Evolutionary conservation across 2,888 invertebrate genomes (phyloP), one percentile per base, ranked within the genome.

Genomic region (Congeria kusceri): DNA sequence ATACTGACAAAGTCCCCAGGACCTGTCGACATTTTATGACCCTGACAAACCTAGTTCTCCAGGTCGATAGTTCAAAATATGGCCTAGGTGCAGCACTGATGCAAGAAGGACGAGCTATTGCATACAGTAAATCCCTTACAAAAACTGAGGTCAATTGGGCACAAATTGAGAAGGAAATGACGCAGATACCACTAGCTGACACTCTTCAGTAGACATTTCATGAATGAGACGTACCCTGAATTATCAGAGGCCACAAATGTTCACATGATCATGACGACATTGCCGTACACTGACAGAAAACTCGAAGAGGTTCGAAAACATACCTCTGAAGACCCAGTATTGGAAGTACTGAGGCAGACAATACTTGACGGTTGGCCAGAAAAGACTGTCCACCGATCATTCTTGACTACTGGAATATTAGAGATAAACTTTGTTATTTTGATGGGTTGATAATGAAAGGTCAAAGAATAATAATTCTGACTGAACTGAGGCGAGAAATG

Each of bases 101-200:
- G 27, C 87, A 85, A 49, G 80, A 80, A 18, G 77, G 77, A 25
- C 71, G 83, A 47, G 83, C 84, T n/a, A 61, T 86, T 25, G 74
- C 65, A 5, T 86, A 85, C 71, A 74, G 74, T 13, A 57, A 80
- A 32, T 29, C 85, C 25, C 44, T 87, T 3, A 83, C 76, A 7
- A 53, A 71, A 25, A 67, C 80, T 13, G 80, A 83, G 62, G 44
- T 57, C 32, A 76, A 72, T 23, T 85, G 76, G 64, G 79, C 83
- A 18, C 72, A 63, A 44, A 86, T 86, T 28, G 83, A 84, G 49
- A 80, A 72, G 49, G 81, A 86, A 47, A 57, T 84, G 15, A 71
- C 44, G 18, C 25, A 62, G 11, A 75, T 68, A 28, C 68, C 67
- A 20, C 9, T 62, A 23, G 58, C 75, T 44, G 75, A 75, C 44